Percentiles rank a stretch among this genome's conserved stretches.
Evolutionary conservation across 2,113 vertebrate genomes (phyloP).

Genomic region (Petrocephalus zakoni): DNA sequence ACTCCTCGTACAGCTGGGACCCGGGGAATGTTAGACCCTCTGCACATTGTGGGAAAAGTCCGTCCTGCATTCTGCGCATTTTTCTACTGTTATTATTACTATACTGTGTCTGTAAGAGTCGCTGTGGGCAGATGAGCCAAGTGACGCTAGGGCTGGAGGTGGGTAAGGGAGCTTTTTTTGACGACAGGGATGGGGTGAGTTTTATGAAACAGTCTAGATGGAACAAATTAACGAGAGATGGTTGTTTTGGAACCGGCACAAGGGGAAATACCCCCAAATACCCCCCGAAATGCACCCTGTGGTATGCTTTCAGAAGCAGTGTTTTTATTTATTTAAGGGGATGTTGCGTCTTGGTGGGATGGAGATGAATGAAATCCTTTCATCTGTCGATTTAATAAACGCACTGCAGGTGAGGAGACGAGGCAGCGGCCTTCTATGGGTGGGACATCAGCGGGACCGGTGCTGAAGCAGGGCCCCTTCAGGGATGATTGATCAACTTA

Average conservation of each 20-base stretch:
- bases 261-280: background rate
- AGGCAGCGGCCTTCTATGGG: background rate
- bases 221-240: background rate
- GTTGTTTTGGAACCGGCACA: background rate
- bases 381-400: background rate
- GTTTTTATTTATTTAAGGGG: background rate
- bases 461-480: background rate
- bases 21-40: background rate
- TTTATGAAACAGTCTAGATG: background rate
- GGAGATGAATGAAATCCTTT: background rate
- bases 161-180: background rate
- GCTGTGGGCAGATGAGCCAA: background rate
- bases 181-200: background rate
- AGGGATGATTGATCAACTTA: background rate
- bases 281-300: background rate
- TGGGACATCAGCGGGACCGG: background rate
- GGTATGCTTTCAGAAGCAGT: background rate
- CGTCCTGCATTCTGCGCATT: background rate
- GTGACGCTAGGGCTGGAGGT: too few species aligned
- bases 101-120: background rate
- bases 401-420: background rate
- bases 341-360: background rate
- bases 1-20: background rate
- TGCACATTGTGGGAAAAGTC: constrained; percentile 4
- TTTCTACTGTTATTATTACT: background rate